phyloP scores from a whole-genome alignment of 1,140 invertebrate genomes.

The Heliconius melpomene region DNA sequence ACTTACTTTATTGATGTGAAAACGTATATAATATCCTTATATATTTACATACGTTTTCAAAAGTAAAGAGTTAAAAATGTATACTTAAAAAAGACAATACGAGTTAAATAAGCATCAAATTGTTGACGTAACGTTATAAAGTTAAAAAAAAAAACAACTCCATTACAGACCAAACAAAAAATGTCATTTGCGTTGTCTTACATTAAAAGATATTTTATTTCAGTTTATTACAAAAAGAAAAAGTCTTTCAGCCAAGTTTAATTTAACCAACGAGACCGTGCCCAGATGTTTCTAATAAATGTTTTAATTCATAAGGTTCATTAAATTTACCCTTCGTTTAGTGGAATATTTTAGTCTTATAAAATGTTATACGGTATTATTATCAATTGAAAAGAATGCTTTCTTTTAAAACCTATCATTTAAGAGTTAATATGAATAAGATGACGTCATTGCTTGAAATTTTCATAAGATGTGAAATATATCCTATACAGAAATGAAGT shows the following conservation, averaged over 20 bases:
- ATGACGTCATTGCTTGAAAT: conserved; percentile 11
- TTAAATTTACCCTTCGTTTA: conserved; percentile 49
- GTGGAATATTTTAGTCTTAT: conserved; percentile 13
- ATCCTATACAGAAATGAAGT: conserved; percentile 65
- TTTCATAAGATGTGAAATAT: conserved; percentile 52
- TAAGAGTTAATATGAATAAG: background rate
- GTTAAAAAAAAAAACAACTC: background rate
- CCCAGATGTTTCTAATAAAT: conserved; percentile 72
- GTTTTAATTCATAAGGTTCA: conserved; percentile 57
- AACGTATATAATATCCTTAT: background rate
- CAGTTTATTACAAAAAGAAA: conserved; percentile 61
- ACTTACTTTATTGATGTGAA: conserved; percentile 15
- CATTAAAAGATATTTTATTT: conserved; percentile 56
- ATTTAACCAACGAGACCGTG: conserved; percentile 59
- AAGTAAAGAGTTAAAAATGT: background rate
- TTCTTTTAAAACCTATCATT: background rate
- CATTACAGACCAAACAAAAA: conserved; percentile 17
- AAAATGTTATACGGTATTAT: background rate
- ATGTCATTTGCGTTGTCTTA: conserved; percentile 48
- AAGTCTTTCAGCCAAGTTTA: conserved; percentile 65
- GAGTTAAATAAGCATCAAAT: background rate
- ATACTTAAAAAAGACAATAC: background rate
- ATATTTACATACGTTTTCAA: background rate
- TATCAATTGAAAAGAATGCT: background rate
- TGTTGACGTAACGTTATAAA: background rate